A percentile compares a stretch with the other conserved stretches of the same genome.
Evolutionary conservation across 2,797 vertebrate genomes (phyloP).

Genomic region (Aplochiton taeniatus): DNA sequence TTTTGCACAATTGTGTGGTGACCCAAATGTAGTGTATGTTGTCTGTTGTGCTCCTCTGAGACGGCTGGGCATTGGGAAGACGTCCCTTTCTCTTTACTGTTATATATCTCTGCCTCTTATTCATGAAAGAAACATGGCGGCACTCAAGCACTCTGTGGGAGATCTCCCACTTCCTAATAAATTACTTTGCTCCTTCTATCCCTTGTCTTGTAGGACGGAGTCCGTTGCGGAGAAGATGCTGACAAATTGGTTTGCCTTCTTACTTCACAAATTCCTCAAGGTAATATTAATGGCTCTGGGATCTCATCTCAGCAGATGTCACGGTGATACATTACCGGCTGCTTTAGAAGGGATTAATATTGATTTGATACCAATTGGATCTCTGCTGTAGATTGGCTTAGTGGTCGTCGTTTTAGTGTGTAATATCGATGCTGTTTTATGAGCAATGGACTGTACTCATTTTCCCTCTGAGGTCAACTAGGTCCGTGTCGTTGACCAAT

Average conservation of each 20-base stretch:
- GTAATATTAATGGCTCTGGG: constrained; percentile 68
- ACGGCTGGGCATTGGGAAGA: constrained; percentile 17
- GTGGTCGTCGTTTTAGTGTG: constrained; percentile 19
- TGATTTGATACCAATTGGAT: constrained; percentile 39
- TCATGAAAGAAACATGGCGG: constrained; percentile 59
- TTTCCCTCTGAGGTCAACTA: constrained; percentile 22
- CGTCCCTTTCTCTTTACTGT: constrained; percentile 10
- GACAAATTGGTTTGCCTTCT: constrained; percentile 97
- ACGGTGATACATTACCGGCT: constrained; percentile 12
- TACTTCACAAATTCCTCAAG: constrained; percentile 96
- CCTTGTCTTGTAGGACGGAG: constrained; percentile 83
- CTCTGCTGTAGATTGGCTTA: constrained; percentile 19
- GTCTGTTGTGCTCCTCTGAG: constrained; percentile 35
- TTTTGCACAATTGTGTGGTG: constrained; percentile 54
- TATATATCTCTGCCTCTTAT: background rate
- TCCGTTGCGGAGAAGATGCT: constrained; percentile 98
- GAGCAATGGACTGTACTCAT: constrained; percentile 16
- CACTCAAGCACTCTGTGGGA: constrained; percentile 49
- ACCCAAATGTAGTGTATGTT: constrained; percentile 52
- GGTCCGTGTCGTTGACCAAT: constrained; percentile 1
- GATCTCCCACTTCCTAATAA: constrained; percentile 45
- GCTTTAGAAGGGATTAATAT: constrained; percentile 26
- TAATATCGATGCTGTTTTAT: constrained; percentile 29
- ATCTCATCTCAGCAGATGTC: constrained; percentile 42
- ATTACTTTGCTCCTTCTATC: constrained; percentile 28